phyloP scores from a whole-genome alignment of 2,888 invertebrate genomes.

The Aricia artaxerxes region DNA sequence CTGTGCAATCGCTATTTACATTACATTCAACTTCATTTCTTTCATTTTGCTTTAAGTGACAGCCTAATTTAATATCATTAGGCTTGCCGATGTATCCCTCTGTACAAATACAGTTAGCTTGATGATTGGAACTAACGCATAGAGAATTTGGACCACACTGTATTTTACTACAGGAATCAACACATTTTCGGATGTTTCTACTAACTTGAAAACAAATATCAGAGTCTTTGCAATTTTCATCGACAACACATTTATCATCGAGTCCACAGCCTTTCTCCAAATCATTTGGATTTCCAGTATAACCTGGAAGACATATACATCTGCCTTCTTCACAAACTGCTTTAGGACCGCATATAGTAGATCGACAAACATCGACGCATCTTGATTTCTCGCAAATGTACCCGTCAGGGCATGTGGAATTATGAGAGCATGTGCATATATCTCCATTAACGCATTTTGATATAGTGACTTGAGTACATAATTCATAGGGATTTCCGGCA shows the following conservation, averaged over 20 bases:
- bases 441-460: conserved; percentile 85
- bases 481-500: conserved; percentile 92
- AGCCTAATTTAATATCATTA: conserved; percentile 88
- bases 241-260: conserved; percentile 88
- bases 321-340: conserved; percentile 89
- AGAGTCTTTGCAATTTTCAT: conserved; percentile 89
- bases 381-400: conserved; percentile 86
- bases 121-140: conserved; percentile 91
- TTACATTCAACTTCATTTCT: conserved; percentile 82
- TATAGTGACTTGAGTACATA: conserved; percentile 86
- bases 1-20: conserved; percentile 85
- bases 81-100: conserved; percentile 92
- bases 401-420: conserved; percentile 88
- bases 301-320: conserved; percentile 90
- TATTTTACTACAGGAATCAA: conserved; percentile 91
- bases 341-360: conserved; percentile 88
- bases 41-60: conserved; percentile 85
- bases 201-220: conserved; percentile 94
- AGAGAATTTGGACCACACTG: conserved; percentile 95
- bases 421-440: conserved; percentile 85
- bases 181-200: conserved; percentile 89
- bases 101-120: conserved; percentile 91
- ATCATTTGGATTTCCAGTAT: conserved; percentile 87
- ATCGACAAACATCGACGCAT: conserved; percentile 89
- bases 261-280: conserved; percentile 85